These are phyloP conservation scores for Indicator maculatus DNA, from an alignment of 2,113 vertebrate species.

Conservation along the genomic window DNA sequence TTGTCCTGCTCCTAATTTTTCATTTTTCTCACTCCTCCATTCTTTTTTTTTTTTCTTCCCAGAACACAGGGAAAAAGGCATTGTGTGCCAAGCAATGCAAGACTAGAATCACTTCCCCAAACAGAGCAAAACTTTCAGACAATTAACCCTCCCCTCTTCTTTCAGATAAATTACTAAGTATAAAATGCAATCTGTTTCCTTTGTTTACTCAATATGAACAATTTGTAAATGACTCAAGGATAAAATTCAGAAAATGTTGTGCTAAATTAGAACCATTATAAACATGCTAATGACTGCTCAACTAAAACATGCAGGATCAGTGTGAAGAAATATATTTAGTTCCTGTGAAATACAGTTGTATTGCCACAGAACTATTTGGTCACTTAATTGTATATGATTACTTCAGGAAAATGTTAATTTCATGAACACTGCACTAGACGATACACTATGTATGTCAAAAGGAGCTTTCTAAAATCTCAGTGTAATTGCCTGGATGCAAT, in stretches of 20 bases:
- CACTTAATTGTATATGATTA: conserved; percentile 80
- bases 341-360: conserved; percentile 77
- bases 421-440: conserved; percentile 66
- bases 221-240: conserved; percentile 88
- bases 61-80: conserved; percentile 76
- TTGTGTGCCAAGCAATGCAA: conserved; percentile 85
- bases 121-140: conserved; percentile 82
- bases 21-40: conserved; percentile 82
- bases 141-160: conserved; percentile 86
- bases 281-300: conserved; percentile 85
- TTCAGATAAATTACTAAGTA: conserved; percentile 87
- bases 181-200: conserved; percentile 87
- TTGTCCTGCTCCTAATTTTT: conserved; percentile 81
- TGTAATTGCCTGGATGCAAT: conserved; percentile 45
- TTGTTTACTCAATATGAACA: conserved; percentile 88
- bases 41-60: conserved; percentile 52
- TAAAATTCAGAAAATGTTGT: conserved; percentile 86
- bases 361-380: conserved; percentile 78
- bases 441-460: conserved; percentile 47
- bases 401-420: conserved; percentile 77
- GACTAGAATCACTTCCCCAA: conserved; percentile 89
- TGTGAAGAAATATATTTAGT: conserved; percentile 80
- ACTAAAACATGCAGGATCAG: conserved; percentile 82
- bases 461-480: conserved; percentile 48
- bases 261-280: conserved; percentile 88